A percentile compares a stretch with the other conserved stretches of the same genome.
These are phyloP conservation scores for Porphyrio hochstetteri DNA, from an alignment of 2,113 vertebrate genomes.

Conservation along the genomic window DNA sequence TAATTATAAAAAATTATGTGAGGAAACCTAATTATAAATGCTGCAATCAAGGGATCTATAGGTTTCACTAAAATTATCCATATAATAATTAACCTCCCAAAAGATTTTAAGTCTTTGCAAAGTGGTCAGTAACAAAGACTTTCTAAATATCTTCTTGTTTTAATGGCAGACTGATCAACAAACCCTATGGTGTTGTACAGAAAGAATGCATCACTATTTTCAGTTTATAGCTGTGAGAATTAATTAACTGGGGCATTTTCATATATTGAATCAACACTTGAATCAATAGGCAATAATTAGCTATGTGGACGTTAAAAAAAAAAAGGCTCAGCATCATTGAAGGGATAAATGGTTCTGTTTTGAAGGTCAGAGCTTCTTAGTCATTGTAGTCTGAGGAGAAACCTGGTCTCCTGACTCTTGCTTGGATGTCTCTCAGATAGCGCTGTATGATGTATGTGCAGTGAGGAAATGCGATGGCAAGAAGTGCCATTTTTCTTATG, in stretches of 20 bases:
- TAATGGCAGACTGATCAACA: background rate
- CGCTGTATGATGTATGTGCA: background rate
- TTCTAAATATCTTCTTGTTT: background rate
- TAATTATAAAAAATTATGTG: conserved; percentile 22
- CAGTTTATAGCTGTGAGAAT: background rate
- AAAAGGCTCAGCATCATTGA: background rate
- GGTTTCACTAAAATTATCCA: background rate
- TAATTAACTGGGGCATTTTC: background rate
- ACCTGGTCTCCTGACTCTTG: background rate
- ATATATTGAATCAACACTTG: background rate
- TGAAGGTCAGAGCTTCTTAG: background rate
- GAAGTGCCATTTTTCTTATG: background rate
- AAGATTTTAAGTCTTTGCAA: background rate
- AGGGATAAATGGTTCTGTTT: background rate
- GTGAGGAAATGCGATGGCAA: background rate
- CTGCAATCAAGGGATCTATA: background rate
- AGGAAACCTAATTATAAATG: background rate
- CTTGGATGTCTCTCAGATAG: background rate
- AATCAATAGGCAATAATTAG: background rate
- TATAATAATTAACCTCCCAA: background rate
- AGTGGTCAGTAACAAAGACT: background rate
- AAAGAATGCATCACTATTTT: background rate
- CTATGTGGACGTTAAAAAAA: background rate
- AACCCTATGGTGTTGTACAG: background rate
- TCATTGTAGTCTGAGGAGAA: background rate